These are phyloP conservation scores for Mythimna vitellina DNA, from an alignment of 2,888 invertebrate genomes.

Conservation along the genomic window DNA sequence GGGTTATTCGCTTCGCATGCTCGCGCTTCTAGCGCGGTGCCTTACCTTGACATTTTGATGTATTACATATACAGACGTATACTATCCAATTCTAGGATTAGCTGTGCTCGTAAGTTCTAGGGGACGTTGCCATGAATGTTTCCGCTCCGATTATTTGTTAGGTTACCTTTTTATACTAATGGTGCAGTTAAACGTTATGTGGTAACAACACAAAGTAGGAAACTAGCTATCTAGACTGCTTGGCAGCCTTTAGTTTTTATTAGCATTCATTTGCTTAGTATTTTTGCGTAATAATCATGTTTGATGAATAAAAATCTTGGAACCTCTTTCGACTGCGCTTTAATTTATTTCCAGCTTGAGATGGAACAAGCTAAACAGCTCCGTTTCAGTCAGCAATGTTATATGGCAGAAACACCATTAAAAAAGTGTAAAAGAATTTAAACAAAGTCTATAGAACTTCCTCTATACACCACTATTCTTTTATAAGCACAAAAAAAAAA, in stretches of 20 bases:
- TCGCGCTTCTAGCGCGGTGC: conserved; percentile 71
- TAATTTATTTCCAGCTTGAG: background rate
- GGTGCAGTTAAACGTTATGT: conserved; percentile 27
- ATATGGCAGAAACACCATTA: too few species aligned
- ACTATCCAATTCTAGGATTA: conserved; percentile 44
- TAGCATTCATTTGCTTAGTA: conserved; percentile 12
- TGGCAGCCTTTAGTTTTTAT: conserved; percentile 38
- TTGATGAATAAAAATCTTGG: conserved; percentile 13
- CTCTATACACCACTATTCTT: too few species aligned
- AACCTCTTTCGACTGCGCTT: conserved; percentile 22
- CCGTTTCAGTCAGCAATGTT: too few species aligned
- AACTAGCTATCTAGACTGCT: conserved; percentile 9
- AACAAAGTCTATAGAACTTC: too few species aligned
- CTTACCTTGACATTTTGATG: conserved; percentile 85
- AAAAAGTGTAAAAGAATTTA: too few species aligned
- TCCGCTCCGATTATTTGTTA: conserved; percentile 35
- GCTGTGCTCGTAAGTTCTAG: conserved; percentile 38
- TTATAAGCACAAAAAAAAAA: too few species aligned
- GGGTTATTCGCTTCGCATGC: conserved; percentile 80
- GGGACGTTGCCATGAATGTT: conserved; percentile 38
- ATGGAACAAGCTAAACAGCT: too few species aligned
- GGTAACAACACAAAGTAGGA: conserved; percentile 11
- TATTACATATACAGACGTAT: conserved; percentile 38
- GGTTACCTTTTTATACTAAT: conserved; percentile 40
- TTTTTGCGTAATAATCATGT: conserved; percentile 14